Base-by-base conservation (phyloP, 2,113 vertebrate genomes). In the Paratilapia polleni region DNA sequence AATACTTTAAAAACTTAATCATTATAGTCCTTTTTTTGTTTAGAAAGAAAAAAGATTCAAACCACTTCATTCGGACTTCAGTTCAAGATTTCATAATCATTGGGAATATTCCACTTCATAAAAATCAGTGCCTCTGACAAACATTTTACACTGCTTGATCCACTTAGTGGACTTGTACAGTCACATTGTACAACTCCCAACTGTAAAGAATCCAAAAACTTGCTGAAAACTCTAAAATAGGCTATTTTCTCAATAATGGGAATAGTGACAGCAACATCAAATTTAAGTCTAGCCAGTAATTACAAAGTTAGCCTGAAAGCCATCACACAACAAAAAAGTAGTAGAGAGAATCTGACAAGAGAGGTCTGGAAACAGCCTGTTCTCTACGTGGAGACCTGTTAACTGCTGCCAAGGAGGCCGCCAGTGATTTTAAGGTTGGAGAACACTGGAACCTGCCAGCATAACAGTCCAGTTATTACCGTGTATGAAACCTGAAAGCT, bases 391-490 rank as follows among this genome's bases (percentile, higher is more conserved):
- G 36, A 77, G 61, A 68, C 85, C 82, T 88, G 85, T 88, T 85
- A 86, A 83, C 34, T 56, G n/a, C 57, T 78, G 86, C 87, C 91
- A 87, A 76, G 20, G 56, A 83, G 81, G 79, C 81, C 85, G 77
- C 60, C 62, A 22, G 63, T 74, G 84, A 79, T 78, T 92, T 89
- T 78, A 86, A 89, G 73, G 26, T 58, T 58, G 19, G 60, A 60
- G 64, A 68, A 70, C 75, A 64, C 43, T 13, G 8, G 8, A 63
- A 49, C 62, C 15, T 52, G 83, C 75, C 75, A 85, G 66, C 58
- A 78, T 36, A 41, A 47, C 56, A 59, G 77, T 52, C 60, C 49
- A 80, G 81, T 77, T 83, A 82, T 89, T 75, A 75, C 56, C 14
- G 1, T 24, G 38, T 78, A 58, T 88, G 76, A 64, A 81, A 81